phyloP scores from a whole-genome alignment of 2,113 vertebrate species.

The Hydrolagus affinis region DNA sequence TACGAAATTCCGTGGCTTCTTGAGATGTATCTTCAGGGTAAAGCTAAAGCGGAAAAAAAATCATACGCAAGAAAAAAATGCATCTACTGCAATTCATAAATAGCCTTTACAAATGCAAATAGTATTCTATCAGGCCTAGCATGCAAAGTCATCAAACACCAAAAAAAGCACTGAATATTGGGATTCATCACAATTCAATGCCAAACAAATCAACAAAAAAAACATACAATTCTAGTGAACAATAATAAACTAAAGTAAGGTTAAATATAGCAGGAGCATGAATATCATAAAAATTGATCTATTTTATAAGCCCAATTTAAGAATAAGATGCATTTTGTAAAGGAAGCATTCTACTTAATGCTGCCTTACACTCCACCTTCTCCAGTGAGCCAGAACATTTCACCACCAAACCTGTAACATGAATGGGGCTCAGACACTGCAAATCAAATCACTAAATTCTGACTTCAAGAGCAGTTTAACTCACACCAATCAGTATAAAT shows the following conservation, averaged over 20 bases:
- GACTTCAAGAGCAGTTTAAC: too few species aligned
- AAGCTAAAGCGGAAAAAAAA: constrained; percentile 51
- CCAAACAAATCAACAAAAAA: neutral
- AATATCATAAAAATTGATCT: too few species aligned
- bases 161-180: neutral
- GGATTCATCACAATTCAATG: neutral
- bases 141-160: neutral
- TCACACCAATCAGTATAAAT: too few species aligned
- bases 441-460: too few species aligned
- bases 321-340: neutral
- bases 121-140: neutral
- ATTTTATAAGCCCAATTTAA: too few species aligned
- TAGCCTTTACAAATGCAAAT: neutral
- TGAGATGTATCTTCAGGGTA: constrained; percentile 79
- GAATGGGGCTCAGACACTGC: too few species aligned
- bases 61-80: neutral
- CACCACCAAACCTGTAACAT: too few species aligned
- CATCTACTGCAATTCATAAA: neutral
- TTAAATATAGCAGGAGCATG: neutral
- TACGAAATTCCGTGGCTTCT: constrained; percentile 72
- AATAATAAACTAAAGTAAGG: neutral
- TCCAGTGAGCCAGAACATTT: too few species aligned
- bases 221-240: neutral
- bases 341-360: neutral
- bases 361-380: too few species aligned